These are phyloP conservation scores for Melanchra persicariae DNA, from an alignment of 2,888 invertebrate species.

Conservation along the genomic window DNA sequence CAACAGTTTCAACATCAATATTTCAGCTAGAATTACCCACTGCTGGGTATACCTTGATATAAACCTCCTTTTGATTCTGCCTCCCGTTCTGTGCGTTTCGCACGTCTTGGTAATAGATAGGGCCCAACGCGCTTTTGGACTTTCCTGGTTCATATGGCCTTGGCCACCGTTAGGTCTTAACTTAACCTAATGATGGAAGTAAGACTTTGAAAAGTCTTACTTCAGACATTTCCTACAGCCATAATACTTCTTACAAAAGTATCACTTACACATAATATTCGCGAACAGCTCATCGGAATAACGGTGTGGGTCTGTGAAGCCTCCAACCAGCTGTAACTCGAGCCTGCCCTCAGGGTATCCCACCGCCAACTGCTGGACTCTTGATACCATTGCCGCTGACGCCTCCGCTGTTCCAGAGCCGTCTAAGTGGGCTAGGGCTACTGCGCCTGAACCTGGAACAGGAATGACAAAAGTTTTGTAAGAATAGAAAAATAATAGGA, in stretches of 20 bases:
- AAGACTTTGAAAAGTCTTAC: not conserved
- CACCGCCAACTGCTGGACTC: constrained; percentile 96
- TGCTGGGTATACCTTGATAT: not conserved
- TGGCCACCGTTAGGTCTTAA: not conserved
- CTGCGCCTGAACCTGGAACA: constrained; percentile 95
- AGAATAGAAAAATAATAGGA: too few relatives aligned
- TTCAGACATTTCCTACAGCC: too few relatives aligned
- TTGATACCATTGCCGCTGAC: constrained; percentile 94
- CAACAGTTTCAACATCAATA: not conserved
- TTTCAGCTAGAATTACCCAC: not conserved
- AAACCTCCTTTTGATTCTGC: not conserved
- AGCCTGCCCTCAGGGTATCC: constrained; percentile 97
- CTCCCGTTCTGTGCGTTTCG: too few relatives aligned
- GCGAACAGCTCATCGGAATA: constrained; percentile 97
- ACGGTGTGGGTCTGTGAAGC: constrained; percentile 96
- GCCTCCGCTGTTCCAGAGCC: constrained; percentile 96
- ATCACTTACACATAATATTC: constrained; percentile 94
- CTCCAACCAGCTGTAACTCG: constrained; percentile 97
- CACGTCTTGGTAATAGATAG: too few relatives aligned
- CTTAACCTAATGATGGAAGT: too few relatives aligned
- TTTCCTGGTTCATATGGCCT: not conserved
- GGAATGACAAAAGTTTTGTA: not conserved
- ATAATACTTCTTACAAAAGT: not conserved
- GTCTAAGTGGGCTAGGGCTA: constrained; percentile 95
- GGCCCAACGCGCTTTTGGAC: not conserved